A percentile compares a stretch with the other conserved stretches of the same genome.
phyloP scores from a whole-genome alignment of 2,797 vertebrate genomes.

The Channa striata region DNA sequence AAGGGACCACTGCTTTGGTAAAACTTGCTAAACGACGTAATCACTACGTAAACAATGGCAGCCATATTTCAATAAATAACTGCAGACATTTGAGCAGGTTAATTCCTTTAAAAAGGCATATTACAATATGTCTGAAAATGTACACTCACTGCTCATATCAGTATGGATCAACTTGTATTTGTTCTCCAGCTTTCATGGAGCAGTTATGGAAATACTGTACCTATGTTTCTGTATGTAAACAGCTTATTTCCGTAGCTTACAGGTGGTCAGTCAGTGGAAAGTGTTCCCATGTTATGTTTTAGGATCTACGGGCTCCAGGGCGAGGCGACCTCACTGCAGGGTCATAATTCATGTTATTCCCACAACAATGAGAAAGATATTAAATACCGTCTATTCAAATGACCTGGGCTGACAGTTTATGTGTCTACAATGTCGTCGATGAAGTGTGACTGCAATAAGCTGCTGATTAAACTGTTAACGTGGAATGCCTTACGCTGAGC shows the following conservation, averaged over 20 bases:
- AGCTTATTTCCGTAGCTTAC: too few relatives aligned
- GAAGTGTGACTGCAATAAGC: conserved; percentile 15
- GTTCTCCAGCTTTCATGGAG: too few relatives aligned
- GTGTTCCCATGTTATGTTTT: background rate
- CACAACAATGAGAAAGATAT: too few relatives aligned
- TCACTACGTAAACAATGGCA: too few relatives aligned
- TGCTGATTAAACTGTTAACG: conserved; percentile 43
- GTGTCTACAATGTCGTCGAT: conserved; percentile 7
- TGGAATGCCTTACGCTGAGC: conserved; percentile 26
- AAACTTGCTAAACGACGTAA: background rate
- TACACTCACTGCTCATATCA: too few relatives aligned
- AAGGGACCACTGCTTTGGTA: too few relatives aligned
- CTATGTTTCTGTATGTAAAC: background rate
- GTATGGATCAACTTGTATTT: too few relatives aligned
- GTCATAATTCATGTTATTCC: too few relatives aligned
- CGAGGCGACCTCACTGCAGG: background rate
- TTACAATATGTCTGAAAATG: background rate
- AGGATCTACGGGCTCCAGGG: background rate
- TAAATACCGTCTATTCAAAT: background rate
- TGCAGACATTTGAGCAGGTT: background rate
- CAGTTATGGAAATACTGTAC: too few relatives aligned
- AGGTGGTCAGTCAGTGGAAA: background rate
- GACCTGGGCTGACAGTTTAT: background rate
- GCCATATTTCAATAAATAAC: background rate
- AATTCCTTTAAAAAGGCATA: background rate